Conservation (phyloP, 2,797 vertebrate genomes). For the Leuciscus waleckii region DNA sequence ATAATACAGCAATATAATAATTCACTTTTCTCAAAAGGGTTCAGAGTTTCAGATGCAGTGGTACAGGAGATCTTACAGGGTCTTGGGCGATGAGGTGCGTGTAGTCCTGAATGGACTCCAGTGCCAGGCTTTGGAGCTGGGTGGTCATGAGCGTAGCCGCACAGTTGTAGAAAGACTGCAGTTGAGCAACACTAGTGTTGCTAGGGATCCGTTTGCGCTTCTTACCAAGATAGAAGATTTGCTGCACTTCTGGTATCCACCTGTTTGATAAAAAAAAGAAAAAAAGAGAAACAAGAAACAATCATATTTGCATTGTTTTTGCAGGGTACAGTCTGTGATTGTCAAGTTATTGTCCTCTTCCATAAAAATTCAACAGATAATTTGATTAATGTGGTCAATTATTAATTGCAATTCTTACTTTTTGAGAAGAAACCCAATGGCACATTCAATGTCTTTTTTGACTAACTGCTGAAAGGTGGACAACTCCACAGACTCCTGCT, state of each 20-base stretch:
- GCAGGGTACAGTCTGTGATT: background rate
- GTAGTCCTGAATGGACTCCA: slow-evolving; percentile 85
- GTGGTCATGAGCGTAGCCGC: slow-evolving; percentile 84
- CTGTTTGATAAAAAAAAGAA: slow-evolving; percentile 66
- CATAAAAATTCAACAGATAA: background rate
- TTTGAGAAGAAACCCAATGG: slow-evolving; percentile 79
- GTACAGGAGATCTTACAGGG: slow-evolving; percentile 71
- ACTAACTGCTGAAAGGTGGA: slow-evolving; percentile 79
- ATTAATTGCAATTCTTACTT: slow-evolving; percentile 70
- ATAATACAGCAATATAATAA: background rate
- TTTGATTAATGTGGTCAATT: background rate
- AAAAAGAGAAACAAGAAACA: background rate
- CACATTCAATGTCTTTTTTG: slow-evolving; percentile 77
- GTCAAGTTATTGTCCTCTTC: slow-evolving; percentile 5
- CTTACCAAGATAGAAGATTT: slow-evolving; percentile 81
- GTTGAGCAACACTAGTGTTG: slow-evolving; percentile 69
- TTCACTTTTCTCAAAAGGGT: background rate
- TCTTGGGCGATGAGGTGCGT: slow-evolving; percentile 82
- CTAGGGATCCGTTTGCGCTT: slow-evolving; percentile 78
- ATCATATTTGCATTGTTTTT: background rate
- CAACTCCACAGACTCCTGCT: slow-evolving; percentile 82
- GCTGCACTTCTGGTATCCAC: slow-evolving; percentile 86
- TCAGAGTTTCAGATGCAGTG: background rate
- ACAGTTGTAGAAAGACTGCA: slow-evolving; percentile 86
- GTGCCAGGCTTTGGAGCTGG: slow-evolving; percentile 83